Conservation (phyloP, 2,797 vertebrate species). For the Enteromius argenteus region DNA sequence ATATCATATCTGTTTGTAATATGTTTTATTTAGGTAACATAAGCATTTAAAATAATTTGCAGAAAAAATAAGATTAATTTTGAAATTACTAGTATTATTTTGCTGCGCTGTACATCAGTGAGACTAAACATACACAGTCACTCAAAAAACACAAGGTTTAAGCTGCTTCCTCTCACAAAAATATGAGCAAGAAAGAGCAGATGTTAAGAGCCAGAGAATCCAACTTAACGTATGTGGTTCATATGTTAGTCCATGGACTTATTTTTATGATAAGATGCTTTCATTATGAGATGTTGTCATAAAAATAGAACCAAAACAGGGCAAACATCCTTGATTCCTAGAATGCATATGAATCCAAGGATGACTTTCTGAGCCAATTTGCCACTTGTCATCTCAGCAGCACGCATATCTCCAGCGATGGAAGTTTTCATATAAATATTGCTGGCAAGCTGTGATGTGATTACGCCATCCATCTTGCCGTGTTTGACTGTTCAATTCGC, state of each 20-base stretch:
- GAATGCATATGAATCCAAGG: slow-evolving; percentile 5
- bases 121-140: background rate
- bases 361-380: slow-evolving; percentile 30
- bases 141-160: background rate
- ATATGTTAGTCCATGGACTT: background rate
- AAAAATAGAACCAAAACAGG: background rate
- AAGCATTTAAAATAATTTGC: background rate
- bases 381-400: slow-evolving; percentile 30
- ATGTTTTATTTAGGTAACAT: background rate
- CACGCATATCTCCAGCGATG: slow-evolving; percentile 19
- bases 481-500: slow-evolving; percentile 35
- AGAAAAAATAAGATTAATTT: background rate
- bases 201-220: background rate
- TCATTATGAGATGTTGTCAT: background rate
- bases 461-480: slow-evolving; percentile 37
- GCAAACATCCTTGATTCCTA: slow-evolving; percentile 5
- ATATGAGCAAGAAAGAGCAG: background rate
- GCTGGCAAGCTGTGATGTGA: slow-evolving; percentile 45
- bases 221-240: background rate
- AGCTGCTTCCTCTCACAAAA: background rate
- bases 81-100: background rate
- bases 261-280: slow-evolving; percentile 6
- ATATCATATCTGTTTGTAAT: background rate
- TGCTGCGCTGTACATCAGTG: background rate
- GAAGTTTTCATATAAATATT: slow-evolving; percentile 41